These are phyloP conservation scores for Pecten maximus DNA, from an alignment of 2,888 invertebrate species.

Conservation along the genomic window DNA sequence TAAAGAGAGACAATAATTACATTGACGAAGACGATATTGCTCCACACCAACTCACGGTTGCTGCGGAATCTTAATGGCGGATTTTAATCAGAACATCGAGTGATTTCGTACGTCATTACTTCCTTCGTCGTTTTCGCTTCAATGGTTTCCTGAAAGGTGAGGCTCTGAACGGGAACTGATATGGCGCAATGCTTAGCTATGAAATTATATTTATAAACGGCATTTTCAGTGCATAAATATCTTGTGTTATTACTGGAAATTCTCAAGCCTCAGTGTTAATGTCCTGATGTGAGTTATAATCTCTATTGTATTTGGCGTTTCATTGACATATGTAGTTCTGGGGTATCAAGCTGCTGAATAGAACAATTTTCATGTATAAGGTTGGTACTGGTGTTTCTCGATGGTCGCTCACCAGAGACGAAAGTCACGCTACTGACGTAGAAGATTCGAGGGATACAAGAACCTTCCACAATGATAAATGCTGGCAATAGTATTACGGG, in stretches of 20 bases:
- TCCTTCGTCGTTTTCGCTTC: background rate
- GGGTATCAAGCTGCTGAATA: too few species aligned
- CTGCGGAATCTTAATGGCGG: background rate
- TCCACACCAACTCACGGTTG: background rate
- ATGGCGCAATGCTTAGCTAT: background rate
- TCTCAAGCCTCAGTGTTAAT: background rate
- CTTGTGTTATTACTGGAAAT: background rate
- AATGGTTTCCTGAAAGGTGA: background rate
- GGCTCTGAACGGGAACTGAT: background rate
- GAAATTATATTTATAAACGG: background rate
- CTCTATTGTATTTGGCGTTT: too few species aligned
- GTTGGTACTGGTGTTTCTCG: too few species aligned
- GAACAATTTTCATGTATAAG: too few species aligned
- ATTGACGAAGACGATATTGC: background rate
- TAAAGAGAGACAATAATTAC: background rate
- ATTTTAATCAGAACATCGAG: constrained; percentile 15
- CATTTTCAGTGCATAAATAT: background rate
- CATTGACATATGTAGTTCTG: too few species aligned
- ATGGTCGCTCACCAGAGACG: too few species aligned
- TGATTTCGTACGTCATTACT: background rate
- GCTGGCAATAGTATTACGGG: too few species aligned
- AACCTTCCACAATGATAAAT: too few species aligned
- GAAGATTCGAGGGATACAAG: too few species aligned
- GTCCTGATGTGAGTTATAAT: too few species aligned
- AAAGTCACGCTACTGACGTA: too few species aligned